Evolutionary conservation across 2,888 invertebrate genomes (phyloP).

Genomic region (Patella depressa): DNA sequence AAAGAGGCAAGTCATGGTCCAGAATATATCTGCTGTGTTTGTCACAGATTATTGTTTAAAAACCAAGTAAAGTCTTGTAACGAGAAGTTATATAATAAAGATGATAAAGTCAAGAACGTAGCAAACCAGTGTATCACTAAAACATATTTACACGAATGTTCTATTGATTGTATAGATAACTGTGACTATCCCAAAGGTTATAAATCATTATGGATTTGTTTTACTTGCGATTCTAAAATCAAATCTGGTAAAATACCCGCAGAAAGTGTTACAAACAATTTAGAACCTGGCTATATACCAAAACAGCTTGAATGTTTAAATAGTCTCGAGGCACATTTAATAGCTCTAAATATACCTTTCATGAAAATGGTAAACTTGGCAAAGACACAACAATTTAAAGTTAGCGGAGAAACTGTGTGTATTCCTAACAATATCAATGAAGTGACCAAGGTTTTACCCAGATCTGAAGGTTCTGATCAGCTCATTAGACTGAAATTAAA

Average conservation of each 20-base stretch:
- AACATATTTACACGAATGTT: background rate
- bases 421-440: constrained; percentile 3
- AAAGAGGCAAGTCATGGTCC: background rate
- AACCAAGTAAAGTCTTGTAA: background rate
- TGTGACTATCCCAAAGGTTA: background rate
- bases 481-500: background rate
- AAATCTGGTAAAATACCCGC: constrained; percentile 8
- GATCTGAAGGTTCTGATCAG: background rate
- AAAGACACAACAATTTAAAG: background rate
- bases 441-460: background rate
- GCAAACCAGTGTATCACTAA: background rate
- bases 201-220: background rate
- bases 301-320: background rate
- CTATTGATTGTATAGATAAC: background rate
- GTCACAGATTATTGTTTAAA: background rate
- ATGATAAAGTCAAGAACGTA: background rate
- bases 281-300: constrained; percentile 1
- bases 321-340: background rate
- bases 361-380: background rate
- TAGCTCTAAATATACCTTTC: constrained; percentile 2
- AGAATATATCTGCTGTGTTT: background rate
- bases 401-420: background rate
- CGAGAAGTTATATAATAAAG: background rate
- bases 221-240: background rate
- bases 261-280: constrained; percentile 12